A percentile compares a stretch with the other conserved stretches of the same genome.
phyloP scores from a whole-genome alignment of 2,797 vertebrate genomes.

The Pseudotriccus pelzelni region DNA sequence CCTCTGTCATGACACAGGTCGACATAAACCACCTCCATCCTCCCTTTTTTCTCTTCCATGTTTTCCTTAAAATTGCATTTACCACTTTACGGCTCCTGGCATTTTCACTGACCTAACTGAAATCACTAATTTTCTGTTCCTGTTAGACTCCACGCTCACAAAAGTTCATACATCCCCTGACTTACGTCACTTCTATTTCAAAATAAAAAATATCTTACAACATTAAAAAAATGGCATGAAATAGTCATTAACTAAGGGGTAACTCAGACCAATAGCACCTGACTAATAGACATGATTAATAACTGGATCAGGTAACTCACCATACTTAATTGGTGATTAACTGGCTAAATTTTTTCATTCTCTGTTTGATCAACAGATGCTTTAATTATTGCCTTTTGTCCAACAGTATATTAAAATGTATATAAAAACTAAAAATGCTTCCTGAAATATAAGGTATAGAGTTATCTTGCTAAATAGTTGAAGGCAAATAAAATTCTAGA shows the following conservation, averaged over 20 bases:
- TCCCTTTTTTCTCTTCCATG: background rate
- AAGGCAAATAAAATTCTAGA: background rate
- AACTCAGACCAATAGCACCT: background rate
- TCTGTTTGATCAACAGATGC: background rate
- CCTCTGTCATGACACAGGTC: background rate
- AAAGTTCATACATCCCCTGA: background rate
- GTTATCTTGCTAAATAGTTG: background rate
- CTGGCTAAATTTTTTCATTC: background rate
- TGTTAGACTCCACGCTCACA: background rate
- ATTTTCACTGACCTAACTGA: background rate
- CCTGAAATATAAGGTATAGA: background rate
- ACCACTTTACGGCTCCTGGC: background rate
- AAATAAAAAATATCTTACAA: background rate
- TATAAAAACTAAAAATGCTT: background rate
- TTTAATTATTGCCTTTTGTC: background rate
- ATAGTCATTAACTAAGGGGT: background rate
- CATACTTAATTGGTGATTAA: background rate
- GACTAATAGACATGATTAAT: background rate
- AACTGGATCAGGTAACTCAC: background rate
- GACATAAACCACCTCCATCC: background rate
- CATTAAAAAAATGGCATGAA: background rate
- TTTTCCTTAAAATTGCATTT: background rate
- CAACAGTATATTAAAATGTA: background rate
- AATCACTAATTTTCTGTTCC: background rate
- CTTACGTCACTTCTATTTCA: background rate